Evolutionary conservation across 2,888 invertebrate genomes (phyloP).

Genomic region (Leptinotarsa juncta): DNA sequence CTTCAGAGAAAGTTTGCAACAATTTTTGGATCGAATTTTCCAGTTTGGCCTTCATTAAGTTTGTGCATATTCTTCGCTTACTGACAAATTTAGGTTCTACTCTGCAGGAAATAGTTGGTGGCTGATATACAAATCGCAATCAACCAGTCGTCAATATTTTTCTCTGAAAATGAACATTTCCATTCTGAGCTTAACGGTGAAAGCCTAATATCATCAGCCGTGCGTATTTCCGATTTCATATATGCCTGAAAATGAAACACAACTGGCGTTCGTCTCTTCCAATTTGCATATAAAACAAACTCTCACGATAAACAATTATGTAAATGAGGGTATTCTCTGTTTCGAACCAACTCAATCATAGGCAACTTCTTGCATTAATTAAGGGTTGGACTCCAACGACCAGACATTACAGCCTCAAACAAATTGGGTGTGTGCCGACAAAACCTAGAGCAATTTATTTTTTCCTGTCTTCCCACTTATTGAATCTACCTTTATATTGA

Average conservation of each 20-base stretch:
- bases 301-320: slow-evolving; percentile 13
- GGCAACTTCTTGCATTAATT: slow-evolving; percentile 5
- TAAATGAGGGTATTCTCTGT: slow-evolving; percentile 6
- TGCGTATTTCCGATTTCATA: background rate
- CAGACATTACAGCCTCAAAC: background rate
- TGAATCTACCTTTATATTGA: background rate
- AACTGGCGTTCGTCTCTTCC: background rate
- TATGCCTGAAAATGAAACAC: background rate
- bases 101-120: no score
- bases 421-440: slow-evolving; percentile 22
- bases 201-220: no score
- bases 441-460: slow-evolving; percentile 18
- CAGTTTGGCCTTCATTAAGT: no score
- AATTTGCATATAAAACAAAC: background rate
- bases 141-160: no score
- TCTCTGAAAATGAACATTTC: no score
- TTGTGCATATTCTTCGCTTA: no score
- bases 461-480: slow-evolving; percentile 21
- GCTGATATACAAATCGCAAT: no score
- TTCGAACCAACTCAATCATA: slow-evolving; percentile 22
- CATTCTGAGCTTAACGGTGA: no score
- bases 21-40: no score
- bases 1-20: no score
- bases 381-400: background rate
- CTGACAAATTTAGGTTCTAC: no score